phyloP scores from a whole-genome alignment of 2,113 vertebrate species.

The Oncorhynchus tshawytscha region DNA sequence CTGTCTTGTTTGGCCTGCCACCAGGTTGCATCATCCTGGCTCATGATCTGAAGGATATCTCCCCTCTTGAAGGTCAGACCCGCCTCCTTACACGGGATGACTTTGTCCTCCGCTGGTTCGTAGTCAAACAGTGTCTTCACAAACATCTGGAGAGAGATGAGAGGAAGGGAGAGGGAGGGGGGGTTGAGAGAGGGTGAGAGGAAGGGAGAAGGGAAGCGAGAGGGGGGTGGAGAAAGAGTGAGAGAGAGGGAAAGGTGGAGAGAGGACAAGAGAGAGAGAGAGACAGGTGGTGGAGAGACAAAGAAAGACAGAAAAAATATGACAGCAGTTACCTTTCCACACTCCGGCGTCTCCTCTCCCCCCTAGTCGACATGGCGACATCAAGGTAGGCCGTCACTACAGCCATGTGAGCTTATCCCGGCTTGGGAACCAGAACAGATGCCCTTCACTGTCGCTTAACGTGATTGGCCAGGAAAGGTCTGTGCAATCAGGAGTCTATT shows the following conservation, averaged over 20 bases:
- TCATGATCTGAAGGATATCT: constrained; percentile 93
- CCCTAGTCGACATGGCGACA: background rate
- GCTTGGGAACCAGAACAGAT: constrained; percentile 5
- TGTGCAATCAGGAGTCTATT: constrained; percentile 42
- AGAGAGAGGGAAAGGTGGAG: background rate
- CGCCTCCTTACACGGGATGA: constrained; percentile 95
- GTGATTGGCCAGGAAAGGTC: constrained; percentile 44
- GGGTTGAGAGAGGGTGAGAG: too few relatives aligned
- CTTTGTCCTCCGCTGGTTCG: constrained; percentile 87
- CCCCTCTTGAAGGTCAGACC: constrained; percentile 91
- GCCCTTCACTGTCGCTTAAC: constrained; percentile 24
- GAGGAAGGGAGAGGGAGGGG: too few relatives aligned
- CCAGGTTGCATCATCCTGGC: constrained; percentile 96
- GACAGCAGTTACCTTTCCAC: constrained; percentile 2
- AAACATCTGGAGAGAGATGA: constrained; percentile 79
- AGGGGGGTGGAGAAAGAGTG: background rate
- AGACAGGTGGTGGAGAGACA: constrained; percentile 15
- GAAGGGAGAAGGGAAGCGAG: too few relatives aligned
- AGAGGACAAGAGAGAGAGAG: constrained; percentile 5
- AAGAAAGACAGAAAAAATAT: constrained; percentile 14
- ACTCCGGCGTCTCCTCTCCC: background rate
- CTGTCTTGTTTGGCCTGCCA: constrained; percentile 91
- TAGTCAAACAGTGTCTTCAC: constrained; percentile 94
- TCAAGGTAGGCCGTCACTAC: background rate
- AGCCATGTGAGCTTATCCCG: too few relatives aligned